Base-by-base conservation (phyloP, 2,113 vertebrate species). In the Micronisus gabar region DNA sequence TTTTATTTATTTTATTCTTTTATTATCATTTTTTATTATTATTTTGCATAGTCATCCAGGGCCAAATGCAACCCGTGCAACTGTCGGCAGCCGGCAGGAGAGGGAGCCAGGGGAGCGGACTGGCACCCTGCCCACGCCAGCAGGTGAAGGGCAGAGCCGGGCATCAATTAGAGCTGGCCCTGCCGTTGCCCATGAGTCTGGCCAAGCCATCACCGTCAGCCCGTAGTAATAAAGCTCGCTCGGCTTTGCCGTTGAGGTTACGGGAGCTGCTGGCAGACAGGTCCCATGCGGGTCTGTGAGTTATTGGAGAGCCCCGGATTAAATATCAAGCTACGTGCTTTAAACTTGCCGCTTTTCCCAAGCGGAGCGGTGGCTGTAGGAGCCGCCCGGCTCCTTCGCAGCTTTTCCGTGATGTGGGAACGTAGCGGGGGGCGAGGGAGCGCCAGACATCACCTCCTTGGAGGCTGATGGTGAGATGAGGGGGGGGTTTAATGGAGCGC, bases 231-330 rank as follows among this genome's bases (percentile, higher is more conserved):
- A 79, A 91, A 32, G 19, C 95, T 72, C 78, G 40, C 80, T 76
- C 67, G 67, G 74, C 95, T 96, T 74, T 71, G 79, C 97, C 73
- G 11, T 48, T 26, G 32, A 81, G 73, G 82, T 97, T 93, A 81
- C 72, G 7, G 96, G 96, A 88, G 95, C 95, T 25, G 27, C 25
- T 66, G 96, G 34, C 71, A 81, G 86, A 38, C 88, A 5, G 89
- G 50, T 83, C 65, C 93, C 21, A 2, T 50, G 80, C 16, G 32
- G 97, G 88, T 95, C 97, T 88, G 93, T 72, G 86, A 93, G 97
- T 91, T 95, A 95, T 84, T 27, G 90, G 96, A 98, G 97, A 98
- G 95, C 96, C 92, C 95, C 19, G 15, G 97, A 95, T 98, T 97
- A 26, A 95, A 96, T 97, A 85, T 97, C 59, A 2, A 19, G 70